Evolutionary conservation across 2,888 invertebrate genomes (phyloP).

Genomic region (Drosophila robusta): DNA sequence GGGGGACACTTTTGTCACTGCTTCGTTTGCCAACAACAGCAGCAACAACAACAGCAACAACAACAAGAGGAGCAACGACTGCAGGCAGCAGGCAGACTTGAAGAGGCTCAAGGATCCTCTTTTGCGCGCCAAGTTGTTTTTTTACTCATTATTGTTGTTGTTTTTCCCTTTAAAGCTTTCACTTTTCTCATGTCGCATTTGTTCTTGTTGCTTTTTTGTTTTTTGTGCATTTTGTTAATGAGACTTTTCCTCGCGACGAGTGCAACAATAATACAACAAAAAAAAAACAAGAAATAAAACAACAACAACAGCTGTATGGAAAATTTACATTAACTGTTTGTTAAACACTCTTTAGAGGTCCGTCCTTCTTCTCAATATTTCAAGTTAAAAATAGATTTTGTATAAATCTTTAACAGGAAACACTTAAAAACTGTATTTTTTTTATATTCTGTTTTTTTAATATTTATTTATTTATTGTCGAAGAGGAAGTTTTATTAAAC

Average conservation of each 20-base stretch:
- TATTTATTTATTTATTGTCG: too few species aligned
- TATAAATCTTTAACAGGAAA: too few species aligned
- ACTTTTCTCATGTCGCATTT: slow-evolving; percentile 31
- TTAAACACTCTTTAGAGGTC: slow-evolving; percentile 10
- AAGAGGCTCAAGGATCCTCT: slow-evolving; percentile 61
- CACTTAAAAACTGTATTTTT: background rate
- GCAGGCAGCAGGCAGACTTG: slow-evolving; percentile 32
- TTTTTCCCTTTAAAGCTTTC: slow-evolving; percentile 27
- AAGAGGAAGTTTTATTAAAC: too few species aligned
- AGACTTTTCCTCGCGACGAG: slow-evolving; percentile 44
- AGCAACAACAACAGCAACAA: slow-evolving; percentile 4
- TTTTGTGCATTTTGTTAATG: slow-evolving; percentile 64
- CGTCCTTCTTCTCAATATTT: background rate
- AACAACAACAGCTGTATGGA: background rate
- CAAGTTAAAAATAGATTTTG: too few species aligned
- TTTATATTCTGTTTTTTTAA: background rate
- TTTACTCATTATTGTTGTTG: slow-evolving; percentile 25
- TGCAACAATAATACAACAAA: slow-evolving; percentile 34
- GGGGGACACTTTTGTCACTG: slow-evolving; percentile 35
- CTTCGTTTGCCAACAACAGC: slow-evolving; percentile 42
- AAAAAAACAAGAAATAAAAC: slow-evolving; percentile 12
- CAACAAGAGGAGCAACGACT: slow-evolving; percentile 21
- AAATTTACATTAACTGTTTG: background rate
- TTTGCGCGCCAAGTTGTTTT: slow-evolving; percentile 45
- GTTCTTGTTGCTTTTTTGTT: slow-evolving; percentile 26